Evolutionary conservation across 2,888 invertebrate genomes (phyloP).

Genomic region (Plebejus anna): DNA sequence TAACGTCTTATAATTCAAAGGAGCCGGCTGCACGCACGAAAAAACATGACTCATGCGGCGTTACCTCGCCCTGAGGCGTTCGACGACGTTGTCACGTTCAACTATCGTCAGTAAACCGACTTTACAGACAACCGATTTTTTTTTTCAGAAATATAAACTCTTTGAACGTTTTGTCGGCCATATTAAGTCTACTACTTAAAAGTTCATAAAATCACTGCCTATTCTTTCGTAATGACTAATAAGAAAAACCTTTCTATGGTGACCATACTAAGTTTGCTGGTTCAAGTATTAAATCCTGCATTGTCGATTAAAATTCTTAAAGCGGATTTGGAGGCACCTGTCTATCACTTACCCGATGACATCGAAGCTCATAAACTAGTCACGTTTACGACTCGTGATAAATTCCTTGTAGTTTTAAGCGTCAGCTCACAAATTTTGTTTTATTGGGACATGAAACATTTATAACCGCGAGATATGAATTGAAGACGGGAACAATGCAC

Average conservation of each 20-base stretch:
- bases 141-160: no score
- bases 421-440: conserved; percentile 67
- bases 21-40: no score
- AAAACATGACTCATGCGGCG: no score
- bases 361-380: conserved; percentile 55
- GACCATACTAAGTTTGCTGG: not conserved
- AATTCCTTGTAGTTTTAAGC: conserved; percentile 63
- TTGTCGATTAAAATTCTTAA: not conserved
- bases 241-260: not conserved
- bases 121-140: no score
- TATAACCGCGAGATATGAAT: conserved; percentile 46
- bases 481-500: conserved; percentile 45
- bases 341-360: conserved; percentile 41
- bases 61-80: no score
- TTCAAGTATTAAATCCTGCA: not conserved
- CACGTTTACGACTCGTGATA: conserved; percentile 61
- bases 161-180: no score
- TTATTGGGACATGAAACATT: conserved; percentile 64
- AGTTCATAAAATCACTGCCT: no score
- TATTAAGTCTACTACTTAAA: no score
- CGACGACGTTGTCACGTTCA: no score
- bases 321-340: not conserved
- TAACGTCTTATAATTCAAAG: no score
- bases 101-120: no score
- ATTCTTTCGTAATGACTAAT: no score